Base-by-base conservation (phyloP, 1,140 invertebrate species). In the Diorhabda carinulata region DNA sequence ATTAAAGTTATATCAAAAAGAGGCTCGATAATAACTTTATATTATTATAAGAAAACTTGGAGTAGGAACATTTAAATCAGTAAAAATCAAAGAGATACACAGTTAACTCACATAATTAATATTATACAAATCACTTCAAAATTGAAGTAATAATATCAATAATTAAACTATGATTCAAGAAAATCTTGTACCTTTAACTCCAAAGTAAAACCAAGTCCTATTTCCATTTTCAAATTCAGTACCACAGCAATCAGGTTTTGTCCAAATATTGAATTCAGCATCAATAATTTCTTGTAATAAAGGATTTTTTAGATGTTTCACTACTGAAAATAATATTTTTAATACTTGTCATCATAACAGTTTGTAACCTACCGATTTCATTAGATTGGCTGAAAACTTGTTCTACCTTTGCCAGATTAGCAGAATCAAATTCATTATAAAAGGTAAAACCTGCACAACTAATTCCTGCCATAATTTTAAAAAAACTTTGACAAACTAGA, bases 121-220 rank as follows among this genome's bases (percentile, higher is more conserved):
- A 25, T 25, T 25, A 25, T 25, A 25, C 25, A 25, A 25, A 25
- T 25, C 25, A 25, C 25, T 25, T 25, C 25, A 25, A 25, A 25
- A 25, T 25, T 25, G 25, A 25, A 25, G 25, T 25, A 25, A 25
- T 25, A 25, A 25, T 25, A 25, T 0, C 25, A 25, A 25, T 25
- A 25, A 25, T 25, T 25, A 25, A 25, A 25, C 25, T 25, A 25
- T 25, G 25, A 25, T 25, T 25, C 25, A 25, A 25, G 25, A 25
- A 25, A 25, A 25, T 25, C 25, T 25, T 25, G 40, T 76, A 81
- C 79, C 76, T 79, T 78, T 79, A 45, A 97, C 82, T n/a, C 92
- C 92, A 87, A 97, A 97, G 79, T 95, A 91, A 83, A 97, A 97
- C 95, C 95, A 97, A 2, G 94, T 95, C 70, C 93, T 86, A 78